A percentile compares a stretch with the other conserved stretches of the same genome.
These are phyloP conservation scores for Hypsibius dujardini DNA, from an alignment of 1,140 invertebrate species.

Conservation along the genomic window DNA sequence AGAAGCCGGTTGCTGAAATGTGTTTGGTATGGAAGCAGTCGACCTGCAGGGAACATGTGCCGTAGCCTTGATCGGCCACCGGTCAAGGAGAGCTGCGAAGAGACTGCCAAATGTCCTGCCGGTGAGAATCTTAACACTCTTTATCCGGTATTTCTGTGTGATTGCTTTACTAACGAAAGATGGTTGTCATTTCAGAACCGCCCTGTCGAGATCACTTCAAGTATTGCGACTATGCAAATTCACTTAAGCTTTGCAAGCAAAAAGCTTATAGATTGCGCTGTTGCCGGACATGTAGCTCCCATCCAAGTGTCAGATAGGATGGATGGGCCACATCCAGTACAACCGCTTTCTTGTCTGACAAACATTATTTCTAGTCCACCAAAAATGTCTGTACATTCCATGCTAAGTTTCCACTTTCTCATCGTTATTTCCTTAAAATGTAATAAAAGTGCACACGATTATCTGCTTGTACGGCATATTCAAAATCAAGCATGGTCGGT, in stretches of 20 bases:
- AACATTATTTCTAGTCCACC: background rate
- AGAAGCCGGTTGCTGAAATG: constrained; percentile 1
- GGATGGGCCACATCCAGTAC: background rate
- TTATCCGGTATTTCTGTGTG: background rate
- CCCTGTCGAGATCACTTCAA: background rate
- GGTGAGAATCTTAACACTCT: background rate
- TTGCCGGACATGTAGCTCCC: background rate
- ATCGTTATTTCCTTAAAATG: too few species aligned
- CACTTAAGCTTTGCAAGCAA: background rate
- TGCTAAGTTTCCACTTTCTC: too few species aligned
- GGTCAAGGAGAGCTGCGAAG: background rate
- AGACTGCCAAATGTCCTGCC: constrained; percentile 4
- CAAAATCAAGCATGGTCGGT: too few species aligned
- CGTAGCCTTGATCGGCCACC: background rate
- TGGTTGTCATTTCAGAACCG: background rate
- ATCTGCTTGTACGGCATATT: background rate
- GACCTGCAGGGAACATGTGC: constrained; percentile 5
- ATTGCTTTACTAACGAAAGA: background rate
- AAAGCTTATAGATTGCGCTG: background rate
- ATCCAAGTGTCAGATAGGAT: background rate
- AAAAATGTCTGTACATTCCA: too few species aligned
- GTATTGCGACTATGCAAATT: constrained; percentile 5
- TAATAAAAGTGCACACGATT: background rate
- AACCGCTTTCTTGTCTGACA: background rate
- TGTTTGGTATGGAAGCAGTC: background rate